Base-by-base conservation (phyloP, 1,140 invertebrate species). In the Bombus turneri region DNA sequence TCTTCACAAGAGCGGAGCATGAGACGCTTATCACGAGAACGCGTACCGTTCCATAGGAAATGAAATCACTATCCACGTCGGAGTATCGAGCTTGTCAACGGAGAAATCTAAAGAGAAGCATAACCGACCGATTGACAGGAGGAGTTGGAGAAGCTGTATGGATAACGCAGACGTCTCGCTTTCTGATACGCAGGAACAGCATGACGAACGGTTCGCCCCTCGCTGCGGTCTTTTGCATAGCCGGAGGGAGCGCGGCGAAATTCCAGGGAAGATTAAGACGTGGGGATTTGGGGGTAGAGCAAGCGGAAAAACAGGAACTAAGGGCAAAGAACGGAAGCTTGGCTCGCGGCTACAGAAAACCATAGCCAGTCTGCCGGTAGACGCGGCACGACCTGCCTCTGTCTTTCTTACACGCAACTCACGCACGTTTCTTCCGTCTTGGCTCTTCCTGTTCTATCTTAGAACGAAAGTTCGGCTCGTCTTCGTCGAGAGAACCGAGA, bases 301-400 rank as follows among this genome's bases (percentile, higher is more conserved):
- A 83, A 88, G 89, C 86, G 84, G 89, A 90, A 90, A 90, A 91
- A 91, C 87, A 90, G 87, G 85, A 89, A 82, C 86, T 76, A 77
- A 86, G 86, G 80, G 88, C 89, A 88, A 80, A 77, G 88, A 90
- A 77, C 73, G 86, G 90, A 93, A 90, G 91, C 90, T 93, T 93
- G 88, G 91, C 92, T 93, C 89, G 92, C 89, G 92, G 93, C 93
- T 92, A 94, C 86, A 83, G 81, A 85, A 90, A 90, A 87, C 88
- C 88, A 75, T 90, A 90, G 79, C 84, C 82, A 77, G 77, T 53
- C 68, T 80, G 85, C 69, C 83, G 53, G 81, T 68, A 83, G 76
- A 81, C 53, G 28, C 12, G 69, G 18, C 47, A 82, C 73, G 73
- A 57, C 68, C 77, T 80, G 31, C 66, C 62, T 82, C 82, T 80